Evolutionary conservation across 2,797 vertebrate genomes (phyloP).

Genomic region (Mycteria americana): DNA sequence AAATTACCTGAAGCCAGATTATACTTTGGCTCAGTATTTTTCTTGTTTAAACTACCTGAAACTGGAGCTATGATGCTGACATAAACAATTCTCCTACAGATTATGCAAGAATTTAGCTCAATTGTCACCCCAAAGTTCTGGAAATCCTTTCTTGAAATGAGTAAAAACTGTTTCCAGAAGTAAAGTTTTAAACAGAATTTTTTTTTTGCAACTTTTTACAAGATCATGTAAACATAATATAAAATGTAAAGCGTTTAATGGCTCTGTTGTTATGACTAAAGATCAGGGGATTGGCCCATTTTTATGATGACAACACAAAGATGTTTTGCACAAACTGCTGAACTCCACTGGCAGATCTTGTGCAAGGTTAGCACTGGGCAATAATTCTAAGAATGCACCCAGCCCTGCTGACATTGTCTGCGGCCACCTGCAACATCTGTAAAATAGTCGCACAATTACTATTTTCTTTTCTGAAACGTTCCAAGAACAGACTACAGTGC

Average conservation of each 20-base stretch:
- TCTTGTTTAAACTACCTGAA: conserved; percentile 24
- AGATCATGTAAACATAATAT: background rate
- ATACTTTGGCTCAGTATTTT: conserved; percentile 11
- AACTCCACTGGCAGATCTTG: background rate
- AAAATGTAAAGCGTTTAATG: background rate
- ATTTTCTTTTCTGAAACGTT: background rate
- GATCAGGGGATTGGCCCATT: background rate
- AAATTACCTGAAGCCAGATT: conserved; percentile 22
- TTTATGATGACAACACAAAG: background rate
- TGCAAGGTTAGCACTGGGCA: background rate
- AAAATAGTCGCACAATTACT: background rate
- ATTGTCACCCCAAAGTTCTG: background rate
- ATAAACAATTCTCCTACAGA: background rate
- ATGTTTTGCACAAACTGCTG: background rate
- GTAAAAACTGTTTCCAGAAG: background rate
- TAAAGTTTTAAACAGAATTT: background rate
- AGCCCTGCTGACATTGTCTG: background rate
- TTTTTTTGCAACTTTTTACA: background rate
- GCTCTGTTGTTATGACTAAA: background rate
- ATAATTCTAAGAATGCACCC: background rate
- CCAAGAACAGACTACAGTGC: background rate
- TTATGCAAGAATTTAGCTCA: background rate
- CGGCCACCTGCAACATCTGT: background rate
- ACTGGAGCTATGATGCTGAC: conserved; percentile 1
- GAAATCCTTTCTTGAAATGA: background rate